Evolutionary conservation across 1,140 invertebrate species (phyloP).

Genomic region (Pararge aegeria): DNA sequence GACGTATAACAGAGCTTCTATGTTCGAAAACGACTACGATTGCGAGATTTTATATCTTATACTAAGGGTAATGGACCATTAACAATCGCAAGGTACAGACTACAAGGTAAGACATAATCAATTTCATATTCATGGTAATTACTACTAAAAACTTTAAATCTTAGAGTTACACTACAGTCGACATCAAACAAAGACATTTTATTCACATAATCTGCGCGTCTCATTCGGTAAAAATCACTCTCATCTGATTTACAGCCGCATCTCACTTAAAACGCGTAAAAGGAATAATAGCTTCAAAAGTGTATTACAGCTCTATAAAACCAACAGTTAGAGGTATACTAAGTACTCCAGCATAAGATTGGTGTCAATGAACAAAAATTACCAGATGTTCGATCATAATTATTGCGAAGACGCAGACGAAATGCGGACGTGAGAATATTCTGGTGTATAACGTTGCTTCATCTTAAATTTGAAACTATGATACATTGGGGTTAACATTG

Average conservation of each 20-base stretch:
- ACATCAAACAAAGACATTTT: not conserved
- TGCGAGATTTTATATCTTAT: too few species aligned
- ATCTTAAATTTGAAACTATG: constrained; percentile 11
- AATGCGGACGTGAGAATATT: not conserved
- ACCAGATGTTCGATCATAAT: not conserved
- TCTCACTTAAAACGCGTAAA: too few species aligned
- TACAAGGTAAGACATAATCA: not conserved
- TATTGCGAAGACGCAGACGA: not conserved
- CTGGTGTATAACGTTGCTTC: not conserved
- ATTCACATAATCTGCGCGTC: too few species aligned
- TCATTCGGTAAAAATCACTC: too few species aligned
- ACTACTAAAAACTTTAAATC: not conserved
- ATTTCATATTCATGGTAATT: not conserved
- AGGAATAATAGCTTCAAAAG: too few species aligned
- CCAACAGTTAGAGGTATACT: too few species aligned
- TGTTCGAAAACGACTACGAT: too few species aligned
- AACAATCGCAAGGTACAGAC: not conserved
- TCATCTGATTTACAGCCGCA: too few species aligned
- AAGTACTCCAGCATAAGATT: not conserved
- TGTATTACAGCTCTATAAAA: too few species aligned
- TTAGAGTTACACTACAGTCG: too few species aligned
- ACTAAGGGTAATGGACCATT: too few species aligned
- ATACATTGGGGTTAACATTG: constrained; percentile 18
- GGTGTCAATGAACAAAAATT: not conserved
- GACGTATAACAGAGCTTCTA: too few species aligned